Evolutionary conservation across 2,113 vertebrate genomes (phyloP).

Genomic region (Pogonocichla stellata): DNA sequence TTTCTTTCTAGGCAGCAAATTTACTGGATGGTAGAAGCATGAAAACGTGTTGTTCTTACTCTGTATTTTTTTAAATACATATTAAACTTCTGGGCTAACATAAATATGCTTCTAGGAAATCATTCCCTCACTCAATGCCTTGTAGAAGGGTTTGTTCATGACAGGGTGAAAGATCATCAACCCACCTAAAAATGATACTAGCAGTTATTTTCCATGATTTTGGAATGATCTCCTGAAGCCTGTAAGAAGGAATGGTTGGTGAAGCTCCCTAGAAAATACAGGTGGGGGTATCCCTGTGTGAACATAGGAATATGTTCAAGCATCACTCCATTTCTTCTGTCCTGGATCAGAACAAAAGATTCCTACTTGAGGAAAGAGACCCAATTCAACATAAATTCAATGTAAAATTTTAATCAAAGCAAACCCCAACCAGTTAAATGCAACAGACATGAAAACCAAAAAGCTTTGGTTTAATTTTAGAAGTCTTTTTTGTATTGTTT

Average conservation of each 20-base stretch:
- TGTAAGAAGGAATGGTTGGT: background rate
- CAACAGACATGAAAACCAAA: background rate
- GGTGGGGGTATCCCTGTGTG: background rate
- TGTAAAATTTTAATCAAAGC: constrained; percentile 7
- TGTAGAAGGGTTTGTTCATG: background rate
- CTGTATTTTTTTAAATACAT: background rate
- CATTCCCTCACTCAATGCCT: background rate
- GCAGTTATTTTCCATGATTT: background rate
- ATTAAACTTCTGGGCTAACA: background rate
- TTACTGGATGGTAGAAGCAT: background rate
- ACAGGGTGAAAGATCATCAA: background rate
- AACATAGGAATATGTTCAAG: background rate
- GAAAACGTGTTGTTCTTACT: accelerated
- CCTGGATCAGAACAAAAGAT: background rate
- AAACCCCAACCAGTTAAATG: background rate
- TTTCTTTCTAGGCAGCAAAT: background rate
- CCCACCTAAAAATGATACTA: no score
- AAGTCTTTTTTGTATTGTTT: background rate
- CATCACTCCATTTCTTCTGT: accelerated
- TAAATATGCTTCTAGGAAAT: background rate
- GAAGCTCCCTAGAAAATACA: background rate
- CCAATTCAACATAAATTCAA: background rate
- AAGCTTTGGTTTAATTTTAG: background rate
- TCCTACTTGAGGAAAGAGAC: background rate
- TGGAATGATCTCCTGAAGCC: background rate